Percentiles rank a stretch among this genome's conserved stretches.
phyloP scores from a whole-genome alignment of 2,113 vertebrate genomes.

The Notarius quadriscutis region DNA sequence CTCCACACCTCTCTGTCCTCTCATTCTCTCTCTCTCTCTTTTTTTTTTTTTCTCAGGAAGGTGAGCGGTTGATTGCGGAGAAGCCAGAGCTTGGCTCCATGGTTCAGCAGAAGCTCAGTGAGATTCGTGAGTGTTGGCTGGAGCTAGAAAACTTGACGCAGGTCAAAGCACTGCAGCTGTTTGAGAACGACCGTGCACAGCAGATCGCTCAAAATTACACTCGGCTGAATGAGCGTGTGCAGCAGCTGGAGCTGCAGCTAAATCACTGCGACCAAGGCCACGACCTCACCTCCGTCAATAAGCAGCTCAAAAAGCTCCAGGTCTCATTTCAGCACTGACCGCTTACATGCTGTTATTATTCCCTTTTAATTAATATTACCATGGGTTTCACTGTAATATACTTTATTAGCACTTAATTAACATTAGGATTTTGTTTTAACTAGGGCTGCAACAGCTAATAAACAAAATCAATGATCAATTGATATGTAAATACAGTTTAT shows the following conservation, averaged over 20 bases:
- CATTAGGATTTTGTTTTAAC: conserved; percentile 5
- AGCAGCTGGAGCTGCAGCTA: conserved; percentile 84
- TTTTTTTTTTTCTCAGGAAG: conserved; percentile 72
- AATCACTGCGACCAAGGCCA: conserved; percentile 76
- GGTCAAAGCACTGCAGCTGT: conserved; percentile 85
- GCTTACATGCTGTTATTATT: neutral
- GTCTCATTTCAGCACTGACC: conserved; percentile 58
- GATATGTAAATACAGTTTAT: neutral
- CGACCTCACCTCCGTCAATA: conserved; percentile 85
- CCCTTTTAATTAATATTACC: neutral
- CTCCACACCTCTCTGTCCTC: neutral
- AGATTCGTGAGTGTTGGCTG: conserved; percentile 87
- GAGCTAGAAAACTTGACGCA: conserved; percentile 88
- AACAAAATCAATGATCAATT: neutral
- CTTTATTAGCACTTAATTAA: neutral
- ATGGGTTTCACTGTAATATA: neutral
- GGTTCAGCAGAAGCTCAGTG: conserved; percentile 81
- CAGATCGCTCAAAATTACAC: conserved; percentile 84
- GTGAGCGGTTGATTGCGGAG: conserved; percentile 86
- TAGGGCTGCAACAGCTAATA: neutral
- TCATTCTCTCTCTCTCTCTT: neutral
- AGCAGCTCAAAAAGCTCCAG: conserved; percentile 87
- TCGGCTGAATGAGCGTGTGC: conserved; percentile 81
- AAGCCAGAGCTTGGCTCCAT: conserved; percentile 84
- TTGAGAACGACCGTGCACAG: conserved; percentile 84